phyloP scores from a whole-genome alignment of 2,797 vertebrate genomes.

The Pampus argenteus region DNA sequence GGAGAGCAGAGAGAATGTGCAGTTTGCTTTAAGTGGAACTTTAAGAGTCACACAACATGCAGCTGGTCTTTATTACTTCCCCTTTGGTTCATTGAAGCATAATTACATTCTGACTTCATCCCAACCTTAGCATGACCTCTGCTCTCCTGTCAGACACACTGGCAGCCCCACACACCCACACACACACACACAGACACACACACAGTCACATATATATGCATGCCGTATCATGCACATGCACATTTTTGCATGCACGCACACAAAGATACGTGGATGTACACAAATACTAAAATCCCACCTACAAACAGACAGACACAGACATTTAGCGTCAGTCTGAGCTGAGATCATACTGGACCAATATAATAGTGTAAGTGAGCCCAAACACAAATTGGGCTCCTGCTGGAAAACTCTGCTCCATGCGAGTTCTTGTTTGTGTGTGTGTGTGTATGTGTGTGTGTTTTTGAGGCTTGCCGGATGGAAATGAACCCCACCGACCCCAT shows the following conservation, averaged over 20 bases:
- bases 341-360: slow-evolving; percentile 82
- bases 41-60: slow-evolving; percentile 84
- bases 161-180: slow-evolving; percentile 64
- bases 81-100: slow-evolving; percentile 89
- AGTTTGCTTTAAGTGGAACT: slow-evolving; percentile 83
- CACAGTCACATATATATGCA: slow-evolving; percentile 13
- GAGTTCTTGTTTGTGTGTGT: slow-evolving; percentile 58
- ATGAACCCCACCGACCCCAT: slow-evolving; percentile 74
- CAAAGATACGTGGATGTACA: slow-evolving; percentile 18
- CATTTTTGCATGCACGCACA: slow-evolving; percentile 36
- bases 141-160: slow-evolving; percentile 82
- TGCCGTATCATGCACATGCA: slow-evolving; percentile 22
- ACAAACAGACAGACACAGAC: slow-evolving; percentile 75
- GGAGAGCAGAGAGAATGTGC: slow-evolving; percentile 74
- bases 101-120: slow-evolving; percentile 91
- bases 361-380: slow-evolving; percentile 83
- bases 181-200: slow-evolving; percentile 29
- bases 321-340: slow-evolving; percentile 79
- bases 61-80: slow-evolving; percentile 90
- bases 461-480: slow-evolving; percentile 71
- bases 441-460: slow-evolving; percentile 44
- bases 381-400: slow-evolving; percentile 83
- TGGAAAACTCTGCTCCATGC: slow-evolving; percentile 79
- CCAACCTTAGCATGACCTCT: slow-evolving; percentile 88
- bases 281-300: slow-evolving; percentile 63